Base-by-base conservation (phyloP, 2,113 vertebrate genomes). In the Eubucco bourcierii region DNA sequence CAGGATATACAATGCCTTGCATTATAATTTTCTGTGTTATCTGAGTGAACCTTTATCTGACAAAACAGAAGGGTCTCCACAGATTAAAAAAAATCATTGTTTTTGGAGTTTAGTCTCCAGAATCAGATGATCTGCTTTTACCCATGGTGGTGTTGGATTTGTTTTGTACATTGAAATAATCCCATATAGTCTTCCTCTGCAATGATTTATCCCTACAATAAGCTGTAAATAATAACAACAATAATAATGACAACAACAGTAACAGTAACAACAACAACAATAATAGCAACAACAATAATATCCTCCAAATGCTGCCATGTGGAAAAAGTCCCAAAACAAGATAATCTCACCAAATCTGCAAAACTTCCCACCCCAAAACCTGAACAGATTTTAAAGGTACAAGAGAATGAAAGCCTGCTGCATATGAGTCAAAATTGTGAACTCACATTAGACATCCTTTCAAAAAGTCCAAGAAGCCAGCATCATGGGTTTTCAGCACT, bases 401-500 rank as follows among this genome's bases (percentile, higher is more conserved):
- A 33, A 65, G 33, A 72, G 15, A 79, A 92, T 31, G 20, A 91
- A 80, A 84, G 31, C 23, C 11, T 41, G 31, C 33, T 90, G 64
- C 7, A 39, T 29, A 7, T 7, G 37, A 41, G 44, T 68, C 27
- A 87, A 90, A 75, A 52, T 12, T 41, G 20, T 53, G 68, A 93
- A 97, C 98, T 87, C 97, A 99, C 99, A 97, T 96, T 87, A 99
- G 97, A 91, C 99, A 99, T 96, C 97, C 96, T 95, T 97, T 98
- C 89, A 99, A 97, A 86, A 99, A 99, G 95, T 99, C 98, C 90
- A 99, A 93, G 94, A 99, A 99, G 81, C 97, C 94, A 77, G 95
- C 71, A 63, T 99, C 98, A 2, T 97, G 98, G 5, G 98, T 98
- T 95, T 99, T 99, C 95, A 99, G 95, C 31, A 98, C 94, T 37